Percentiles rank a stretch among this genome's conserved stretches.
Evolutionary conservation across 2,888 invertebrate species (phyloP).

Genomic region (Autographa pulchrina): DNA sequence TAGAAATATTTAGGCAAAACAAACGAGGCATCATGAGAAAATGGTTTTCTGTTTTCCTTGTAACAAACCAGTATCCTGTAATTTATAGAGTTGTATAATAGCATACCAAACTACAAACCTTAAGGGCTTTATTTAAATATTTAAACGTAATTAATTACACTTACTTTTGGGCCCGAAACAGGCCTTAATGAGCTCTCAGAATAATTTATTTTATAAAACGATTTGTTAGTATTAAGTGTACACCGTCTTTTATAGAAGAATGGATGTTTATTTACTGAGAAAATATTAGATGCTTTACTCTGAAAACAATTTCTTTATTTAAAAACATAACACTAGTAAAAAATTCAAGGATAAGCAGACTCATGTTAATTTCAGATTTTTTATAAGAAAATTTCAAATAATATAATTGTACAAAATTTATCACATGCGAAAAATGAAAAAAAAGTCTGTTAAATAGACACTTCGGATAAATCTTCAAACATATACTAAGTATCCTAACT

Average conservation of each 20-base stretch:
- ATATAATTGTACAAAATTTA: too few relatives aligned
- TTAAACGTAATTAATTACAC: constrained; percentile 72
- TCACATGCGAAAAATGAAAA: too few relatives aligned
- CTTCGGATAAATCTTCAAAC: too few relatives aligned
- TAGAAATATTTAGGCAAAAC: too few relatives aligned
- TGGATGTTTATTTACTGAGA: constrained; percentile 39
- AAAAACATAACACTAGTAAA: too few relatives aligned
- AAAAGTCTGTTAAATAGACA: too few relatives aligned
- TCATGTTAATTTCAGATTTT: too few relatives aligned
- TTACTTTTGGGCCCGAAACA: constrained; percentile 61
- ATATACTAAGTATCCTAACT: too few relatives aligned
- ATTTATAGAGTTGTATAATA: constrained; percentile 15
- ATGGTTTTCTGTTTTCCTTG: neutral
- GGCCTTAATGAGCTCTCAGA: constrained; percentile 69
- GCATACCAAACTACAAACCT: constrained; percentile 47
- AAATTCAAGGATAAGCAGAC: too few relatives aligned
- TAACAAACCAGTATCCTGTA: neutral
- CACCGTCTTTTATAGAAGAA: constrained; percentile 37
- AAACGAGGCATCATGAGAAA: neutral
- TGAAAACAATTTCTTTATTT: neutral
- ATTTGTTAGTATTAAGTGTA: constrained; percentile 64
- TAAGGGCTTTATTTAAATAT: constrained; percentile 68
- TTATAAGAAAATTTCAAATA: too few relatives aligned
- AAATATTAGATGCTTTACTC: constrained; percentile 31
- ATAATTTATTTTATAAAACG: constrained; percentile 73